Conservation (phyloP, 2,797 vertebrate genomes). For the Muscicapa striata region DNA sequence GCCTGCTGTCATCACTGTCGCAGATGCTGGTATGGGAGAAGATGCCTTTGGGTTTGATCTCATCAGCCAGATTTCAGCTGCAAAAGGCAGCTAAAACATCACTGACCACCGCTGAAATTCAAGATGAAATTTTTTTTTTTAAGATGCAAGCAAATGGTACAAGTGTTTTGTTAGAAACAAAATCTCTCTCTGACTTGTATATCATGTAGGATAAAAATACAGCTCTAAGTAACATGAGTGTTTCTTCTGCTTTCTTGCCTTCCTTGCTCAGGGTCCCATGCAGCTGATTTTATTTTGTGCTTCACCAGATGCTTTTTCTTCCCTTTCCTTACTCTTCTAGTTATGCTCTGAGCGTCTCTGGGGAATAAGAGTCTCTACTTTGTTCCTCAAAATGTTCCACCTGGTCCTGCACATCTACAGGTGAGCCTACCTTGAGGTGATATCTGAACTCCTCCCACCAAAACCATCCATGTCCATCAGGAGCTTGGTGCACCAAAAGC, state of each 20-base stretch:
- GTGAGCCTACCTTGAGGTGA: not conserved
- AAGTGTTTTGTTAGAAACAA: no score
- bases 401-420: not conserved
- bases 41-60: no score
- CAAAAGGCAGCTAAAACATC: no score
- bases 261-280: not conserved
- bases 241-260: not conserved
- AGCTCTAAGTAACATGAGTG: not conserved
- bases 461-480: fast-evolving
- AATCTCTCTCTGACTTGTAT: no score
- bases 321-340: not conserved
- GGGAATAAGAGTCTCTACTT: not conserved
- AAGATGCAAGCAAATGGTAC: no score
- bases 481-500: not conserved
- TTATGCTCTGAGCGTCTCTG: not conserved
- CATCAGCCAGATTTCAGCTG: no score
- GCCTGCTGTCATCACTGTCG: fast-evolving
- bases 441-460: not conserved
- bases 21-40: fast-evolving
- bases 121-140: no score
- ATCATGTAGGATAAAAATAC: no score
- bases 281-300: not conserved
- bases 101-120: no score
- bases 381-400: not conserved
- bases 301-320: not conserved